These are phyloP conservation scores for Notodonta ziczac DNA, from an alignment of 2,888 invertebrate genomes.

Conservation along the genomic window DNA sequence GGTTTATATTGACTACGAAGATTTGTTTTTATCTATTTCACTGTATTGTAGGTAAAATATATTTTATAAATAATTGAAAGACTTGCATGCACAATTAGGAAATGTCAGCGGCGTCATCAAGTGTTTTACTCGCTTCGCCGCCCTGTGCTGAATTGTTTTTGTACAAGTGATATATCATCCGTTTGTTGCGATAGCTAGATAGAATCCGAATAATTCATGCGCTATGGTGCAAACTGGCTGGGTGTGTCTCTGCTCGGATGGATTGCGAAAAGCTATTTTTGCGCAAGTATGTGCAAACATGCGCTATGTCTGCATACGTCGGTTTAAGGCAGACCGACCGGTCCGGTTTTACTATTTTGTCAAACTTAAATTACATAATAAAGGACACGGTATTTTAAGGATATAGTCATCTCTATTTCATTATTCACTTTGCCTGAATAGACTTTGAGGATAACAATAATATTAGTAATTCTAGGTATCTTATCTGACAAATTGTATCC, in stretches of 20 bases:
- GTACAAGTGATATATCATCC: slow-evolving; percentile 4
- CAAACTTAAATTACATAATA: slow-evolving; percentile 15
- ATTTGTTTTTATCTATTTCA: background rate
- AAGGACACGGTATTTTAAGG: background rate
- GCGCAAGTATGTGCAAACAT: slow-evolving; percentile 32
- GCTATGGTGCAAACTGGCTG: slow-evolving; percentile 25
- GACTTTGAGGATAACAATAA: too few relatives aligned
- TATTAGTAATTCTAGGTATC: too few relatives aligned
- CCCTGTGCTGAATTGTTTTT: background rate
- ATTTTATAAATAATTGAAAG: background rate
- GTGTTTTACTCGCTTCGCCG: too few relatives aligned
- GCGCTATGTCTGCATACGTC: slow-evolving; percentile 24
- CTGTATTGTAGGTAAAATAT: background rate
- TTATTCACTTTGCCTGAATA: too few relatives aligned
- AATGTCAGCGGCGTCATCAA: background rate
- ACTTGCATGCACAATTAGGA: background rate
- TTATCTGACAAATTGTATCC: too few relatives aligned
- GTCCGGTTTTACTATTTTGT: slow-evolving; percentile 39
- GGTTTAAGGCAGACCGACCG: slow-evolving; percentile 34
- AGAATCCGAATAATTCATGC: slow-evolving; percentile 20
- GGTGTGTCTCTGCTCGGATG: slow-evolving; percentile 19
- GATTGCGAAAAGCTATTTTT: slow-evolving; percentile 31
- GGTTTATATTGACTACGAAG: background rate
- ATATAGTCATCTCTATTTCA: background rate
- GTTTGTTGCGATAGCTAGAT: slow-evolving; percentile 5